Evolutionary conservation across 2,797 vertebrate species (phyloP), one percentile per base, ranked within the genome.

Genomic region (Dermochelys coriacea): DNA sequence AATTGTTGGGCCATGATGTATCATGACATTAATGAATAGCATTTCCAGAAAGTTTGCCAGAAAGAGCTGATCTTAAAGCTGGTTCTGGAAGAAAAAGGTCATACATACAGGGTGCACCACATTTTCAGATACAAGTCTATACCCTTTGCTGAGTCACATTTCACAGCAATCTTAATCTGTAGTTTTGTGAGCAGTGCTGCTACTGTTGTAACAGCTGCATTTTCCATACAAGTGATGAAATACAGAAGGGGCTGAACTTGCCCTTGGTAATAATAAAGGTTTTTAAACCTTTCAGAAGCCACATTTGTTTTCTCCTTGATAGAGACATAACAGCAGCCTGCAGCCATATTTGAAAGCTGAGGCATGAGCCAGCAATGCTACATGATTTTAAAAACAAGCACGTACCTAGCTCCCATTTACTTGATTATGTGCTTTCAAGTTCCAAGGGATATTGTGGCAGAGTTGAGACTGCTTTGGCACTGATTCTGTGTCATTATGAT

Each of bases 231-330:
- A 91, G 77, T 59, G 82, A 80, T 88, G 93, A 94, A 90, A 89
- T 3, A 2, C 50, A 45, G 8, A 94, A 83, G 25, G 2, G 15
- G 34, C 84, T 84, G 80, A 81, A 81, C 86, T 83, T 94, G 79
- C 57, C 37, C 41, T 10, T 23, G 3, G 27, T 86, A 83, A 52
- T 92, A 89, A 95, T 79, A 81, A 55, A 92, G 85, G 37, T n/a
- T 8, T 77, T 29, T 34, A 57, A 10, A 0, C 29, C 61, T 77
- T 84, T 23, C 52, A 50, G 75, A 8, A 86, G 74, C 45, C 45
- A 92, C 82, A 85, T 92, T 94, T 91, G 86, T 94, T 87, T 88
- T 78, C 87, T 92, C 84, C 55, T 86, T 71, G 80, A 49, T 85
- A 75, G 41, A 75, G 59, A 51, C 1, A 1, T 0, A 55, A 82